Percentiles rank a stretch among this genome's conserved stretches.
Evolutionary conservation across 1,140 invertebrate species (phyloP).

Genomic region (Ceratoteleas bidentatus): DNA sequence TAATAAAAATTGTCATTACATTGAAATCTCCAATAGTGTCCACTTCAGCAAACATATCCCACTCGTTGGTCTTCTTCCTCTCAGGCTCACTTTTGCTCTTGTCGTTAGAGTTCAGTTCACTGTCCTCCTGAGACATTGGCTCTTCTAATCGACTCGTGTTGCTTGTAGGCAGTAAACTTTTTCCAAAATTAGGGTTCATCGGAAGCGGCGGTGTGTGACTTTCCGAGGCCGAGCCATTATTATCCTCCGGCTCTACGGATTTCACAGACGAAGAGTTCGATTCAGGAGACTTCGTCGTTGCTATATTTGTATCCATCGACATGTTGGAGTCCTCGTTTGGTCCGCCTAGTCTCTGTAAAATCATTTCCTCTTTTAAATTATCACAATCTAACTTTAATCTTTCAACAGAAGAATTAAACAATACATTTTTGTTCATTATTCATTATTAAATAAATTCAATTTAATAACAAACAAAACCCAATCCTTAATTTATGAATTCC

Average conservation of each 20-base stretch:
- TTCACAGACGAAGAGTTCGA: constrained; percentile 72
- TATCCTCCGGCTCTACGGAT: constrained; percentile 71
- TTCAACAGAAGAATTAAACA: too few relatives aligned
- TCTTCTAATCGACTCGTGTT: constrained; percentile 77
- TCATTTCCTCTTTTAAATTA: too few relatives aligned
- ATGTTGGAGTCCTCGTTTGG: constrained; percentile 84
- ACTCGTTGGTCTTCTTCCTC: constrained; percentile 82
- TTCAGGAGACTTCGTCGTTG: constrained; percentile 69
- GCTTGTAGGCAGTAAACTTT: constrained; percentile 70
- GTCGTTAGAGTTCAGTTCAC: constrained; percentile 68
- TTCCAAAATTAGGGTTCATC: constrained; percentile 68
- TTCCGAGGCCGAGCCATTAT: constrained; percentile 76
- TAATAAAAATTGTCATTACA: too few relatives aligned
- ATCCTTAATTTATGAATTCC: too few relatives aligned
- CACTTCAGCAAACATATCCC: too few relatives aligned
- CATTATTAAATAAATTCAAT: too few relatives aligned
- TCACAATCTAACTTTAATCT: too few relatives aligned
- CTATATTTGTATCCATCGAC: constrained; percentile 74
- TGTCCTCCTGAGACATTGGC: constrained; percentile 62
- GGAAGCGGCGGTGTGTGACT: constrained; percentile 80
- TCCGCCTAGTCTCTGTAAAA: constrained; percentile 82
- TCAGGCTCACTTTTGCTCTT: constrained; percentile 74
- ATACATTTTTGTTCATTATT: too few relatives aligned
- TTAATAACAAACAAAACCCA: too few relatives aligned
- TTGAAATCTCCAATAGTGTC: constrained; percentile 91